Base-by-base conservation (phyloP, 2,888 invertebrate genomes). In the Polymixis lichenea region DNA sequence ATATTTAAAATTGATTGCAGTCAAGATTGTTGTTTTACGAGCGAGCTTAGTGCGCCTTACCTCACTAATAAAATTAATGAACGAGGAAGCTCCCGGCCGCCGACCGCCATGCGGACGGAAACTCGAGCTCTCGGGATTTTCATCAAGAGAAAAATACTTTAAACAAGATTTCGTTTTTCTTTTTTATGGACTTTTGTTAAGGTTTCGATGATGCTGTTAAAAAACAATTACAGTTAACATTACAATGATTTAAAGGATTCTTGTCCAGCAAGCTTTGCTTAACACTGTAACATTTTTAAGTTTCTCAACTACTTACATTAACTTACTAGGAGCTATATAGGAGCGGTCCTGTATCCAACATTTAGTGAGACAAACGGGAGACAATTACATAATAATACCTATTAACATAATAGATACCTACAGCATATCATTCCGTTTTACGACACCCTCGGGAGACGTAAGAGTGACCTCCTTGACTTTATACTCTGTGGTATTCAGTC, bases 41-140 rank as follows among this genome's bases (percentile, higher is more conserved):
- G 74, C 15, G 13, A 74, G 84, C 84, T 83, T 80, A 83, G 73
- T 75, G 55, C 49, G 73, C 71, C 53, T 77, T 83, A 75, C 80
- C 71, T 85, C 53, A 76, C 78, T 80, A 84, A 86, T 87, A 85
- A 86, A 87, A 85, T 82, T 86, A 82, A 86, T 82, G 87, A 87
- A 79, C 87, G 80, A 66, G 46, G 66, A 62, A 72, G 81, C 77
- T 65, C 80, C 53, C 62, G 51, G 19, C 72, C 72, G 38, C 19
- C 58, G 46, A 77, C 85, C 80, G 80, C 67, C 74, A 53, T 55
- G 65, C 75, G 55, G 71, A 65, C 77, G 58, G 69, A 67, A 85
- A 86, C 82, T 62, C 53, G 67, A 74, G 70, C 79, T 62, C 66
- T 75, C 71, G 73, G 78, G 79, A 80, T 86, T 86, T 86, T 82